phyloP scores from a whole-genome alignment of 2,888 invertebrate genomes.

The Balanococcus diminutus region DNA sequence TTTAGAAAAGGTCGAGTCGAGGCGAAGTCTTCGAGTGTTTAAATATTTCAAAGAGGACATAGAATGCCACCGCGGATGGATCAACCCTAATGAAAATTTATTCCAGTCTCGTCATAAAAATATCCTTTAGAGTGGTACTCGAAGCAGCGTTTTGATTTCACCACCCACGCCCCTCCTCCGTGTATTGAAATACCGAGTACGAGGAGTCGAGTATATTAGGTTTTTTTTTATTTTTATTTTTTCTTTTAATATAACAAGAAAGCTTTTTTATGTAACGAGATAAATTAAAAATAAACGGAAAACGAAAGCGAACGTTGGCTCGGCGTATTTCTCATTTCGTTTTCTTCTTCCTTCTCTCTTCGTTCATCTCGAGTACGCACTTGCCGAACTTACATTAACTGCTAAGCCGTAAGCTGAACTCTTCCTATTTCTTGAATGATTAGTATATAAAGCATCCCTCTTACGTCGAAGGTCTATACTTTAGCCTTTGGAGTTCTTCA shows the following conservation, averaged over 20 bases:
- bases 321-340: constrained; percentile 3
- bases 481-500: too few species aligned
- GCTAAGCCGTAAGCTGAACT: not conserved
- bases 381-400: constrained; percentile 26
- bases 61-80: too few species aligned
- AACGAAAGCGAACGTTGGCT: not conserved
- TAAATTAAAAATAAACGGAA: constrained; percentile 23
- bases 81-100: not conserved
- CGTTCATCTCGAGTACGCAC: constrained; percentile 8
- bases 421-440: not conserved
- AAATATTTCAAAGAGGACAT: too few species aligned
- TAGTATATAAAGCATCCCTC: not conserved
- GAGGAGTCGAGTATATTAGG: not conserved
- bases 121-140: constrained; percentile 1
- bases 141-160: not conserved
- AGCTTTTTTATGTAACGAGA: constrained; percentile 23
- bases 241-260: constrained; percentile 22
- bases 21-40: too few species aligned
- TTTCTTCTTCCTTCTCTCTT: not conserved
- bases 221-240: not conserved
- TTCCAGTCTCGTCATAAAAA: not conserved
- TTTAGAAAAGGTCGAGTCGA: too few species aligned
- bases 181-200: too few species aligned
- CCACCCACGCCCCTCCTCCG: too few species aligned
- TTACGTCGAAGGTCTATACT: too few species aligned